These are phyloP conservation scores for Lontra canadensis DNA, from an alignment of 2,113 vertebrate genomes.

Conservation along the genomic window DNA sequence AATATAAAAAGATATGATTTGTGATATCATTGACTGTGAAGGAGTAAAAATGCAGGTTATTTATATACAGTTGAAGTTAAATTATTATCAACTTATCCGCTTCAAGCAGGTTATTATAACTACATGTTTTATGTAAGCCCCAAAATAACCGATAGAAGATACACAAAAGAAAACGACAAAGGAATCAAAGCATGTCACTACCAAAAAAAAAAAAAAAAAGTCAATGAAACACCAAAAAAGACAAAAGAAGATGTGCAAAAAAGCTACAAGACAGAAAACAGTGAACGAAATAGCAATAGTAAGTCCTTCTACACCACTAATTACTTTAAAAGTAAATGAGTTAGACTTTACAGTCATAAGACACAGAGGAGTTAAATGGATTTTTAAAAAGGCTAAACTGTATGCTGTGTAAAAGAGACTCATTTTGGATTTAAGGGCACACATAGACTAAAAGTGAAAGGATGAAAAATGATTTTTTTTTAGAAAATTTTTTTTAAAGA, in stretches of 20 bases:
- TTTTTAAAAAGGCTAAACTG: neutral
- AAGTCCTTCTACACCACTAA: neutral
- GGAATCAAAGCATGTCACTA: neutral
- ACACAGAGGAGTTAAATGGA: neutral
- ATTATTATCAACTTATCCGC: neutral
- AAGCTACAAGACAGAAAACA: neutral
- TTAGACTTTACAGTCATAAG: neutral
- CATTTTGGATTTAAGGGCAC: neutral
- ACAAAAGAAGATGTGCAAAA: neutral
- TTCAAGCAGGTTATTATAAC: slow-evolving; percentile 20
- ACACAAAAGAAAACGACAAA: neutral
- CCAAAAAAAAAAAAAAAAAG: neutral
- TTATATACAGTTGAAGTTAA: neutral
- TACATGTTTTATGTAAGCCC: neutral
- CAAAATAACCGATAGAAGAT: neutral
- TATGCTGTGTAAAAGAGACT: neutral
- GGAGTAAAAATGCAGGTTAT: neutral
- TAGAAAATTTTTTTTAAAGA: too few relatives aligned
- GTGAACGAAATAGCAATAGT: neutral
- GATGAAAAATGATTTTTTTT: neutral
- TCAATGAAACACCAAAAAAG: neutral
- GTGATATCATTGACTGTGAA: neutral
- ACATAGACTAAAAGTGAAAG: neutral
- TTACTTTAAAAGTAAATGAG: slow-evolving; percentile 11
- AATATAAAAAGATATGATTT: neutral